These are phyloP conservation scores for Branchipolynoe longqiensis DNA, from an alignment of 2,888 invertebrate species.

Conservation along the genomic window DNA sequence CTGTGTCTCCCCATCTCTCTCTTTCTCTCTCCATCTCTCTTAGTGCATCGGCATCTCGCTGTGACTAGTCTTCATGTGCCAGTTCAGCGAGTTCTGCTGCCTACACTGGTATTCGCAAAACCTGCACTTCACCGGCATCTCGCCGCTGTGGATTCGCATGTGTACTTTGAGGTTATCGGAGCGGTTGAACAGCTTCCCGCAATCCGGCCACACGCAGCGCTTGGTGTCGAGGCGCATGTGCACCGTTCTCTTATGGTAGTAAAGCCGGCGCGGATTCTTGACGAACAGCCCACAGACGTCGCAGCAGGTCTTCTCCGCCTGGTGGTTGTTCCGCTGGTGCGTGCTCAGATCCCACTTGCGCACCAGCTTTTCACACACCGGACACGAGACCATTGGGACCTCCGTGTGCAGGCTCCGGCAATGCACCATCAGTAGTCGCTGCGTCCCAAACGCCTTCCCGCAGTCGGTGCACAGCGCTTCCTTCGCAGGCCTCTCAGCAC, in stretches of 20 bases:
- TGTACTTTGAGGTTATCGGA: not conserved
- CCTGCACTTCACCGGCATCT: constrained; percentile 61
- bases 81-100: constrained; percentile 67
- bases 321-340: not conserved
- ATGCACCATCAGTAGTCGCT: not conserved
- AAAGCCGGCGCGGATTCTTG: not conserved
- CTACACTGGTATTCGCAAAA: constrained; percentile 65
- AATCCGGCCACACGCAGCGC: not conserved
- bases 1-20: not conserved
- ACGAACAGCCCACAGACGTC: constrained; percentile 14
- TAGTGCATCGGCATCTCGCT: too few relatives aligned
- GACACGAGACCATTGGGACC: not conserved
- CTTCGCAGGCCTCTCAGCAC: constrained; percentile 12
- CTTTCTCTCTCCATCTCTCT: too few relatives aligned
- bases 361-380: constrained; percentile 9
- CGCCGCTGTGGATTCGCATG: constrained; percentile 13
- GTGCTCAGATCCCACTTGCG: not conserved
- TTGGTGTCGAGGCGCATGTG: not conserved
- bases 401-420: not conserved
- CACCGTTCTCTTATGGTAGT: constrained; percentile 1
- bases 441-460: constrained; percentile 14
- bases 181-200: constrained; percentile 30
- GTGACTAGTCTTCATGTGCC: constrained; percentile 70
- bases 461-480: not conserved
- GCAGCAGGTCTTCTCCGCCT: not conserved